Conservation (phyloP, 2,113 vertebrate genomes). For the Callipepla californica region DNA sequence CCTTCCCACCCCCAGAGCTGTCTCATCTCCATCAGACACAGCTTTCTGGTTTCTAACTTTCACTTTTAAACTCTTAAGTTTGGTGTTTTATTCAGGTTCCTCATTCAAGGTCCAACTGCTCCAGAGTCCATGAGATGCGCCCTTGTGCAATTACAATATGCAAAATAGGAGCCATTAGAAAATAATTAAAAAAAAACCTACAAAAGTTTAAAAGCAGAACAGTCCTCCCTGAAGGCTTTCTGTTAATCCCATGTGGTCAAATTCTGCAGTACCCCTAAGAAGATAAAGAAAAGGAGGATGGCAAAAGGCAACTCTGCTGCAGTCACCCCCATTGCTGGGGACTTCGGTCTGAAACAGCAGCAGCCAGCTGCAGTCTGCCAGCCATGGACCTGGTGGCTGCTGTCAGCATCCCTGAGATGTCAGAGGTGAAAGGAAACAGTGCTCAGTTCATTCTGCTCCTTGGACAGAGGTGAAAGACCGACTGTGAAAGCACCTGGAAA, state of each 20-base stretch:
- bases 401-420: fast-evolving
- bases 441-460: not conserved
- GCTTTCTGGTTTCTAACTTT: not conserved
- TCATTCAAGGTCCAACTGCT: fast-evolving
- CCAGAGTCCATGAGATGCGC: fast-evolving
- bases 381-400: not conserved
- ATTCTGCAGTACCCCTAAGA: not conserved
- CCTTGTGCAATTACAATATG: not conserved
- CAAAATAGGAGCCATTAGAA: not conserved
- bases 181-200: not conserved
- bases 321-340: not conserved
- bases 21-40: not conserved
- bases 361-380: fast-evolving
- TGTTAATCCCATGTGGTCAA: not conserved
- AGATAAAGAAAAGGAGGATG: not conserved
- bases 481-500: not conserved
- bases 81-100: not conserved
- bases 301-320: not conserved
- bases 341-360: not conserved
- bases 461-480: not conserved
- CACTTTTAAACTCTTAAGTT: not conserved
- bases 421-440: not conserved
- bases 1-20: not conserved
- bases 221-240: not conserved
- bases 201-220: not conserved